A percentile compares a stretch with the other conserved stretches of the same genome.
phyloP scores from a whole-genome alignment of 2,888 invertebrate species.

The Chymomyza procnemis region DNA sequence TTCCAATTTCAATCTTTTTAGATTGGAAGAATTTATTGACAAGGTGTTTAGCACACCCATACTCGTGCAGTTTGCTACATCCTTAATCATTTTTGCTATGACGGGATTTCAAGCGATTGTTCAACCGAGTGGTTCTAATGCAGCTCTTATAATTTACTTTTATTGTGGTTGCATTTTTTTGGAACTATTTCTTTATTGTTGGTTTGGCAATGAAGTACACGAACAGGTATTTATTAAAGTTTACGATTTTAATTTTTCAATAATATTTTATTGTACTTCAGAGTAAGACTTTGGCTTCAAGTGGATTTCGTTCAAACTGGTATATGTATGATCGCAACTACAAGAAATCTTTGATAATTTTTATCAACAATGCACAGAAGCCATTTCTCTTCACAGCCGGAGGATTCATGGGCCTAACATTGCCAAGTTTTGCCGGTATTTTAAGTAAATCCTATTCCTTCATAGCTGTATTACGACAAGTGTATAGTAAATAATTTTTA shows the following conservation, averaged over 20 bases:
- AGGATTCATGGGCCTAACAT: constrained; percentile 50
- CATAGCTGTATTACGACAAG: constrained; percentile 55
- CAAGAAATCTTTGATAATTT: constrained; percentile 48
- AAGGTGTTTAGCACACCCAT: constrained; percentile 54
- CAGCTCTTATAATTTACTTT: constrained; percentile 55
- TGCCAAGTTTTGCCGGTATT: constrained; percentile 55
- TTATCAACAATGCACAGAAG: constrained; percentile 51
- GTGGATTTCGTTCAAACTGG: constrained; percentile 54
- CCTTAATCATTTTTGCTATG: constrained; percentile 61
- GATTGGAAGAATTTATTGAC: constrained; percentile 57
- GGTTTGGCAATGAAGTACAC: constrained; percentile 68
- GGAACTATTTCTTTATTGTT: constrained; percentile 67
- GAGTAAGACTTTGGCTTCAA: constrained; percentile 52
- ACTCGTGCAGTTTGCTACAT: constrained; percentile 62
- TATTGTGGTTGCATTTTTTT: constrained; percentile 60
- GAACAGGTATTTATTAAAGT: constrained; percentile 47
- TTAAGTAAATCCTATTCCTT: constrained; percentile 56
- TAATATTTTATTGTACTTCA: constrained; percentile 26
- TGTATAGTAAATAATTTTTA: constrained; percentile 34
- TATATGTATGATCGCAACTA: constrained; percentile 45
- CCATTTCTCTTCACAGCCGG: constrained; percentile 60
- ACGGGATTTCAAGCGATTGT: constrained; percentile 65
- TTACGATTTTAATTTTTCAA: too few species aligned
- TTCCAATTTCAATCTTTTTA: constrained; percentile 17
- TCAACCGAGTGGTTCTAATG: constrained; percentile 43